These are phyloP conservation scores for Drosophila kurseongensis DNA, from an alignment of 1,140 invertebrate species.

Conservation along the genomic window DNA sequence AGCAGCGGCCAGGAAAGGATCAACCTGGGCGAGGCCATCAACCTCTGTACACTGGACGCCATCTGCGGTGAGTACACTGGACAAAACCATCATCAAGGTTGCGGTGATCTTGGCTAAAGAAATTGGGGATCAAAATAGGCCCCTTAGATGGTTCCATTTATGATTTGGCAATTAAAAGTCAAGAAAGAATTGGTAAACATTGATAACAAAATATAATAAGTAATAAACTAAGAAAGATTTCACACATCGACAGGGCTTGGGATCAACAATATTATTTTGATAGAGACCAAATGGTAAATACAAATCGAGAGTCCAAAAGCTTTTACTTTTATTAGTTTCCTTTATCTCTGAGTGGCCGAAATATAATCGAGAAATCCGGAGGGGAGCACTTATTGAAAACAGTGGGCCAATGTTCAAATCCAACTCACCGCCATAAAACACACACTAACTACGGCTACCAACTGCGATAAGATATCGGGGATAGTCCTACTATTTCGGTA, in stretches of 20 bases:
- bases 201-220: too few species aligned
- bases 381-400: background rate
- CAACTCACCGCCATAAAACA: slow-evolving; percentile 17
- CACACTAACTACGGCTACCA: slow-evolving; percentile 5
- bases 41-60: slow-evolving; percentile 89
- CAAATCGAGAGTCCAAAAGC: background rate
- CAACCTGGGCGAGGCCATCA: slow-evolving; percentile 87
- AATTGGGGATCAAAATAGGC: too few species aligned
- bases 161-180: too few species aligned
- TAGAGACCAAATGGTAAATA: too few species aligned
- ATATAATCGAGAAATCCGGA: background rate
- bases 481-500: background rate
- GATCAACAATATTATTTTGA: too few species aligned
- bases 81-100: background rate
- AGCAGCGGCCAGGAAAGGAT: slow-evolving; percentile 59
- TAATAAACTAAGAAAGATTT: too few species aligned
- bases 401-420: slow-evolving; percentile 28
- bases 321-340: background rate
- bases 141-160: too few species aligned
- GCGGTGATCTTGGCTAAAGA: too few species aligned
- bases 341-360: too few species aligned
- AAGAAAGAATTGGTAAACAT: too few species aligned
- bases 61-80: slow-evolving; percentile 88
- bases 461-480: slow-evolving; percentile 23
- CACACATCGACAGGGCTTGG: too few species aligned